These are phyloP conservation scores for Sinella curviseta DNA, from an alignment of 1,140 invertebrate genomes.

Conservation along the genomic window DNA sequence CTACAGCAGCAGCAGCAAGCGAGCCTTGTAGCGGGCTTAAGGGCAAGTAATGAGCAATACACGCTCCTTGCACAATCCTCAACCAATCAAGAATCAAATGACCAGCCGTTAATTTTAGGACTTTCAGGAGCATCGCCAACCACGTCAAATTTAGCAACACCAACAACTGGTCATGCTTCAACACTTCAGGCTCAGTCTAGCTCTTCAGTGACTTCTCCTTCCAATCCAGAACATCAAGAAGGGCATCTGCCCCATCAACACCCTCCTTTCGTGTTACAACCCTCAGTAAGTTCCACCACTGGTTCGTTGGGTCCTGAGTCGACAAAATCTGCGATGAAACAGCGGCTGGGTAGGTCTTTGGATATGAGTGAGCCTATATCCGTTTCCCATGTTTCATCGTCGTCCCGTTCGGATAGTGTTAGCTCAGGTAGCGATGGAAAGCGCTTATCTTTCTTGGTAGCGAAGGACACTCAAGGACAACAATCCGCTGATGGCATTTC, in stretches of 20 bases:
- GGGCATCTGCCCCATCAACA: conserved; percentile 13
- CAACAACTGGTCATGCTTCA: conserved; percentile 18
- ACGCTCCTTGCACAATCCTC: conserved; percentile 55
- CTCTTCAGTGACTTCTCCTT: conserved; percentile 38
- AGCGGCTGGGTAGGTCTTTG: conserved; percentile 36
- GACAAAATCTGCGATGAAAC: conserved; percentile 32
- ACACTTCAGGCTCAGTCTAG: conserved; percentile 29
- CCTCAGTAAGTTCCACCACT: conserved; percentile 21
- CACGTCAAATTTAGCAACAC: conserved; percentile 27
- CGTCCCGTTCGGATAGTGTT: conserved; percentile 44
- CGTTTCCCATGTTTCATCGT: conserved; percentile 35
- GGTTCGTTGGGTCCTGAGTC: conserved; percentile 19
- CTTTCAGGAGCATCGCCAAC: conserved; percentile 34
- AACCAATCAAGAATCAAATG: conserved; percentile 52
- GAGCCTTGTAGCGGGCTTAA: conserved; percentile 82
- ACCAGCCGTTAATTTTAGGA: conserved; percentile 51
- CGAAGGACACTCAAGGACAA: conserved; percentile 25
- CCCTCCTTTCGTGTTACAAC: conserved; percentile 27
- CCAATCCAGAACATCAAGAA: conserved; percentile 3
- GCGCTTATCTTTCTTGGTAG: conserved; percentile 43
- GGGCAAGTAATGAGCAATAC: conserved; percentile 78
- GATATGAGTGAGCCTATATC: conserved; percentile 36
- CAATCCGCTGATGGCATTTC: conserved; percentile 7
- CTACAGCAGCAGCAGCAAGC: conserved; percentile 80
- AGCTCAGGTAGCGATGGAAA: conserved; percentile 47